Percentiles rank a stretch among this genome's conserved stretches.
Conservation (phyloP, 2,888 invertebrate species). For the Protophormia terraenovae region DNA sequence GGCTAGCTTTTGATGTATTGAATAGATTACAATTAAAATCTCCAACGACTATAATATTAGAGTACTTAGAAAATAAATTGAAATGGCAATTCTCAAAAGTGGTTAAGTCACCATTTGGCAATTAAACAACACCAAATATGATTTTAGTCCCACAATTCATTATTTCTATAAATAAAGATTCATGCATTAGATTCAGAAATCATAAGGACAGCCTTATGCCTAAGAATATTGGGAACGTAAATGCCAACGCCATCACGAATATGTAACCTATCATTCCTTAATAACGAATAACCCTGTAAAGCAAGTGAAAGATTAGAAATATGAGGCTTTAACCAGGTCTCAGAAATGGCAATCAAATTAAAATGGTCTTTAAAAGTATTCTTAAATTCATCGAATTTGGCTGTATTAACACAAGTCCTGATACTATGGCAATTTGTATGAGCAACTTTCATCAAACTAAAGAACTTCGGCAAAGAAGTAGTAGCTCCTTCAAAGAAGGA, state of each 20-base stretch:
- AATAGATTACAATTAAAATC: constrained; percentile 27
- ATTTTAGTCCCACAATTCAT: background rate
- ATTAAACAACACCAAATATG: constrained; percentile 17
- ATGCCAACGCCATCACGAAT: constrained; percentile 8
- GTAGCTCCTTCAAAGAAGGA: background rate
- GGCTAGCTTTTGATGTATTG: background rate
- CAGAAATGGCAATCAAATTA: background rate
- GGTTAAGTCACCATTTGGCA: background rate
- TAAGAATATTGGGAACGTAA: background rate
- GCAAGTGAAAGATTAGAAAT: background rate
- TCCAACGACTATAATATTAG: background rate
- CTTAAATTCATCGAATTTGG: background rate
- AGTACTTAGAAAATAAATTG: background rate
- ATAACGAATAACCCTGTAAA: background rate
- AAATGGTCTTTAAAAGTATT: background rate
- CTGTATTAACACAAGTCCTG: background rate
- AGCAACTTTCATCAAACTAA: background rate
- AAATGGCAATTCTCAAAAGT: background rate
- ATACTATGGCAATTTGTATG: background rate
- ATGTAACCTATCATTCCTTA: background rate
- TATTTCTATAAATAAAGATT: background rate
- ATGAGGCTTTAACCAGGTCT: background rate
- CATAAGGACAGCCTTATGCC: background rate
- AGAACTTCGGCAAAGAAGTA: background rate
- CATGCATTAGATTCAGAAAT: background rate